A percentile compares a stretch with the other conserved stretches of the same genome.
Evolutionary conservation across 2,888 invertebrate species (phyloP).

Genomic region (Bimastos eiseni): DNA sequence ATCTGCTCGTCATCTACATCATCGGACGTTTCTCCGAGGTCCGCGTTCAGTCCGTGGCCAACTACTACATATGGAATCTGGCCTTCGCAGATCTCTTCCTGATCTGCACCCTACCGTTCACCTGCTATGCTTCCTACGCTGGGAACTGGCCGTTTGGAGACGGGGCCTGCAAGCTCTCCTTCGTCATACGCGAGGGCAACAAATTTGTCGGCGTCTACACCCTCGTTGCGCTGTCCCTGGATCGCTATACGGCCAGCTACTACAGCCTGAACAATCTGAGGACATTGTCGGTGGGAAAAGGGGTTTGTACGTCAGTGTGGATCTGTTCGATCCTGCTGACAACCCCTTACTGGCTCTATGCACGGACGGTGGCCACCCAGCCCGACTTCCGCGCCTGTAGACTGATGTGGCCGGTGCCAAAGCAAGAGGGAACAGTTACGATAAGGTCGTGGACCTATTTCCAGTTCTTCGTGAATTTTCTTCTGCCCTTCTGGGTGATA

Average conservation of each 20-base stretch:
- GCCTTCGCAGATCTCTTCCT: conserved; percentile 42
- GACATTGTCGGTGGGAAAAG: conserved; percentile 37
- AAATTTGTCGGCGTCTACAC: conserved; percentile 40
- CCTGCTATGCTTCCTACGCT: conserved; percentile 37
- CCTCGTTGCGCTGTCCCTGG: conserved; percentile 40
- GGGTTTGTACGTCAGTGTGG: conserved; percentile 39
- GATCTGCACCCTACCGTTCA: conserved; percentile 41
- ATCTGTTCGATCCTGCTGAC: conserved; percentile 30
- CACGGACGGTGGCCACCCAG: neutral
- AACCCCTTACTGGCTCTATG: conserved; percentile 40
- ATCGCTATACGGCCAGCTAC: conserved; percentile 42
- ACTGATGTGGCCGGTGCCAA: neutral
- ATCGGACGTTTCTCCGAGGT: neutral
- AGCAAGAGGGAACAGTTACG: neutral
- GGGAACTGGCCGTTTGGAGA: conserved; percentile 40
- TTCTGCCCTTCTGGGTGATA: conserved; percentile 35
- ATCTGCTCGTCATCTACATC: conserved; percentile 26
- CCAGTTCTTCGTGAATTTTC: conserved; percentile 31
- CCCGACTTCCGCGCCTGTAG: neutral
- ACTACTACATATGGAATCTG: conserved; percentile 45
- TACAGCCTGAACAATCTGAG: conserved; percentile 38
- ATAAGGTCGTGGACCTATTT: conserved; percentile 8
- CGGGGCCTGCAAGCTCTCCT: conserved; percentile 37
- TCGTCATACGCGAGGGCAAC: conserved; percentile 39
- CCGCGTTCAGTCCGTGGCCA: conserved; percentile 26